phyloP scores from a whole-genome alignment of 1,140 invertebrate species.

The Episyrphus balteatus region DNA sequence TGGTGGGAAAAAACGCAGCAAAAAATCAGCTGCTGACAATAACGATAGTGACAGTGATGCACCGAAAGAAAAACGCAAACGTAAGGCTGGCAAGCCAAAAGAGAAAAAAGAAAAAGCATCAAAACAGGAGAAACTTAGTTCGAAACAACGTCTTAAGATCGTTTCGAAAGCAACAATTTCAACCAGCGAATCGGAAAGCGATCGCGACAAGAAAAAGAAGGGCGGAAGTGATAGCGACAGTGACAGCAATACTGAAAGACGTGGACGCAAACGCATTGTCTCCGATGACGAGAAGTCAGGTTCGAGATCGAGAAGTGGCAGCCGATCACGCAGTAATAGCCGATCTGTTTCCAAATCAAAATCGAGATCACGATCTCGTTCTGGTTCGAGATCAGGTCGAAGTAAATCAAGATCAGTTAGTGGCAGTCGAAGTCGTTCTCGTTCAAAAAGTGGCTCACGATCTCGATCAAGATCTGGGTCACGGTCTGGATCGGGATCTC shows the following conservation, averaged over 20 bases:
- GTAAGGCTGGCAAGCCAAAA: constrained; percentile 39
- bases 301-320: constrained; percentile 36
- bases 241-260: constrained; percentile 33
- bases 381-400: constrained; percentile 16
- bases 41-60: constrained; percentile 51
- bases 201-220: constrained; percentile 43
- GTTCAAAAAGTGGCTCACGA: constrained; percentile 14
- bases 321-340: constrained; percentile 24
- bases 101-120: constrained; percentile 38
- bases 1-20: constrained; percentile 30
- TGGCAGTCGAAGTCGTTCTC: constrained; percentile 16
- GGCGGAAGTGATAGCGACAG: constrained; percentile 16
- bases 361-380: constrained; percentile 30
- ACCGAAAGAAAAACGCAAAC: constrained; percentile 43
- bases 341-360: constrained; percentile 9
- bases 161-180: constrained; percentile 93
- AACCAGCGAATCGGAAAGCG: constrained; percentile 84
- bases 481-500: constrained; percentile 22
- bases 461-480: constrained; percentile 19
- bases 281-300: constrained; percentile 11
- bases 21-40: constrained; percentile 19
- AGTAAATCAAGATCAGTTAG: constrained; percentile 24
- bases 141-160: constrained; percentile 76
- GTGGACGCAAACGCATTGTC: constrained; percentile 30
- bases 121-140: constrained; percentile 53